Evolutionary conservation across 2,888 invertebrate genomes (phyloP).

Genomic region (Sesia bembeciformis): DNA sequence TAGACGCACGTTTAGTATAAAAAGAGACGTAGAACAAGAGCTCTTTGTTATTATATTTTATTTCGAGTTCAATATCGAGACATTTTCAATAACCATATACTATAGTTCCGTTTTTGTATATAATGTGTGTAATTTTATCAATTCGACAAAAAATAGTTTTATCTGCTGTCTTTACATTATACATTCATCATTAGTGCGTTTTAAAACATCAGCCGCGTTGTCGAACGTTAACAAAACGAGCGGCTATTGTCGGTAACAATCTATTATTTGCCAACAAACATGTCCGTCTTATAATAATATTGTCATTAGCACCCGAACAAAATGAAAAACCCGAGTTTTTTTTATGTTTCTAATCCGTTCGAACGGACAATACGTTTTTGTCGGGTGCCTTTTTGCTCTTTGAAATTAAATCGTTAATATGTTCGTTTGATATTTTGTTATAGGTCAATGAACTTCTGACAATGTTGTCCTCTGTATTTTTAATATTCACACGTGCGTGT

Average conservation of each 20-base stretch:
- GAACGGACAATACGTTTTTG: conserved; percentile 9
- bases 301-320: conserved; percentile 40
- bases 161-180: conserved; percentile 21
- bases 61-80: too few species aligned
- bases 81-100: too few species aligned
- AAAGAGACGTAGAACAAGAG: too few species aligned
- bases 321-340: conserved; percentile 23
- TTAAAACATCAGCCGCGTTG: conserved; percentile 22
- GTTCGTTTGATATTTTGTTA: conserved; percentile 13
- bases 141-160: too few species aligned
- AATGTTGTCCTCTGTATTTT: conserved; percentile 15
- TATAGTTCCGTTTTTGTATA: too few species aligned
- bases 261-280: conserved; percentile 41
- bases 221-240: conserved; percentile 33
- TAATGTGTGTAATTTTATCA: too few species aligned
- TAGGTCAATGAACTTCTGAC: conserved; percentile 26
- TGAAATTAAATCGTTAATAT: conserved; percentile 11
- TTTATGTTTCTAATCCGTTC: conserved; percentile 12
- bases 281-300: conserved; percentile 46
- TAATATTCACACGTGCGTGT: too few species aligned
- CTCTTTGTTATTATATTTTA: too few species aligned
- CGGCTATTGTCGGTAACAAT: conserved; percentile 31
- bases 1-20: too few species aligned
- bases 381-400: conserved; percentile 9
- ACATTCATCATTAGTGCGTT: conserved; percentile 25